phyloP scores from a whole-genome alignment of 2,888 invertebrate genomes.

The Phaedon cochleariae region DNA sequence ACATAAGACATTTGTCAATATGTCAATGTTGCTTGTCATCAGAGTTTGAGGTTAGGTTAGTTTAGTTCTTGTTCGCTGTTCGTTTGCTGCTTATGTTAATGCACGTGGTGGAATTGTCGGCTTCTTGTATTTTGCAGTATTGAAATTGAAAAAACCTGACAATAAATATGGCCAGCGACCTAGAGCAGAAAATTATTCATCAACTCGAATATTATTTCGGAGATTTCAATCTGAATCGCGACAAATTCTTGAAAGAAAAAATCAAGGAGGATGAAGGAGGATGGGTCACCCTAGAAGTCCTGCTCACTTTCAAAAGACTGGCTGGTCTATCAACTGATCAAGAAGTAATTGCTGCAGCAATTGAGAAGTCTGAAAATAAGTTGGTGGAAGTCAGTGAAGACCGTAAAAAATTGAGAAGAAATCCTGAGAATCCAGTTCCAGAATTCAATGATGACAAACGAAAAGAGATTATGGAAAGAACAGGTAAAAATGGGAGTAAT shows the following conservation, averaged over 20 bases:
- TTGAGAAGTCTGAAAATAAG: constrained; percentile 77
- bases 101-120: neutral
- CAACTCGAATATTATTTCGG: constrained; percentile 80
- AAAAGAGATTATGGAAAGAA: constrained; percentile 77
- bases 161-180: constrained; percentile 52
- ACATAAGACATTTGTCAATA: too few relatives aligned
- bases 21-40: too few relatives aligned
- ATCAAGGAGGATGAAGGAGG: constrained; percentile 82
- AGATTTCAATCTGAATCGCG: constrained; percentile 89
- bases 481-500: too few relatives aligned
- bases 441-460: constrained; percentile 86
- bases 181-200: constrained; percentile 72
- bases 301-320: constrained; percentile 90
- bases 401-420: constrained; percentile 73
- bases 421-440: constrained; percentile 78
- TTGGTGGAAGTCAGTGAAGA: constrained; percentile 75
- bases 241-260: constrained; percentile 92
- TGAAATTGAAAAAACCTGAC: too few relatives aligned
- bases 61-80: too few relatives aligned
- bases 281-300: constrained; percentile 86
- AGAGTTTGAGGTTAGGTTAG: too few relatives aligned
- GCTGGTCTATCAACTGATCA: constrained; percentile 74
- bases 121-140: too few relatives aligned
- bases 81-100: neutral
- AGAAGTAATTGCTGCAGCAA: constrained; percentile 75